Evolutionary conservation across 2,888 invertebrate species (phyloP).

Genomic region (Exocentrus adspersus): DNA sequence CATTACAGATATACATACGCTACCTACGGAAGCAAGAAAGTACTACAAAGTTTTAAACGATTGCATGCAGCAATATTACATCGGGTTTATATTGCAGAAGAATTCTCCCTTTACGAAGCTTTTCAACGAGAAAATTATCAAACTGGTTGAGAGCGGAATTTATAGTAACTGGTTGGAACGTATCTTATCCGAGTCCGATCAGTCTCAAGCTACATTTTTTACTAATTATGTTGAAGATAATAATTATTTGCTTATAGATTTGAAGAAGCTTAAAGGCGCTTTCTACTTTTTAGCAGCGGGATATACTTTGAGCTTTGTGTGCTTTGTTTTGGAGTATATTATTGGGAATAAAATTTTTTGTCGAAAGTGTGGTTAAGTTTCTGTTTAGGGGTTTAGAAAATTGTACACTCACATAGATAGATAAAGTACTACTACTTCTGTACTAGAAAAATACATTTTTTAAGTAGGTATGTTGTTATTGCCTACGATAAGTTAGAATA

Average conservation of each 20-base stretch:
- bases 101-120: conserved; percentile 45
- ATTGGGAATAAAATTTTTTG: background rate
- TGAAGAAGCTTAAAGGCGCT: conserved; percentile 37
- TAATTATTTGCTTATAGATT: conserved; percentile 29
- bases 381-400: too few relatives aligned
- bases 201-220: conserved; percentile 30
- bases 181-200: background rate
- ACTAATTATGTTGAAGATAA: conserved; percentile 27
- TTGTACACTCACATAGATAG: too few relatives aligned
- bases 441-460: background rate
- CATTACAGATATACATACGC: conserved; percentile 43
- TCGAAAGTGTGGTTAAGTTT: too few relatives aligned
- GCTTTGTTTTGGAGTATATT: conserved; percentile 37
- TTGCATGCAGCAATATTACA: conserved; percentile 41
- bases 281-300: conserved; percentile 38
- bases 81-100: conserved; percentile 43
- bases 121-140: conserved; percentile 32
- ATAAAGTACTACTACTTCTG: too few relatives aligned
- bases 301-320: conserved; percentile 30
- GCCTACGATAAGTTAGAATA: too few relatives aligned
- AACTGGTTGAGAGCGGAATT: conserved; percentile 46
- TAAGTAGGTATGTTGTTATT: background rate
- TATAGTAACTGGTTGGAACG: conserved; percentile 35
- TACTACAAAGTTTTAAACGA: conserved; percentile 43
- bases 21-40: conserved; percentile 36